These are phyloP conservation scores for Myiotriccus ornatus DNA, from an alignment of 2,797 vertebrate genomes.

Conservation along the genomic window DNA sequence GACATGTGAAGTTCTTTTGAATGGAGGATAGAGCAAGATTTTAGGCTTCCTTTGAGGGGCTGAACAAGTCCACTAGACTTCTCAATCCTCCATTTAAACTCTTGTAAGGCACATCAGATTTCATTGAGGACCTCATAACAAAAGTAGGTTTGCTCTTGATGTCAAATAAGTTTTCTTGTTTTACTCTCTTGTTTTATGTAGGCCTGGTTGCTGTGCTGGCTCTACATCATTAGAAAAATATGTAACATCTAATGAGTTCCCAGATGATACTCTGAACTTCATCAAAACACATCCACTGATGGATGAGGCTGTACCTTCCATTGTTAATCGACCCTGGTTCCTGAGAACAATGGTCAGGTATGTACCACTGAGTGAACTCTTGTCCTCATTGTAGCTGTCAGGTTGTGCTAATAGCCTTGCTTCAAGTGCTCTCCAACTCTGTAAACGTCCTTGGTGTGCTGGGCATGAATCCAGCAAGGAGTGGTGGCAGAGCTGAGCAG, in stretches of 20 bases:
- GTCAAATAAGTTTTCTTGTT: constrained; percentile 17
- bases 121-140: neutral
- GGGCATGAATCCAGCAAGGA: constrained; percentile 43
- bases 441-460: constrained; percentile 16
- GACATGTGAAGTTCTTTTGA: neutral
- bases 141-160: constrained; percentile 19
- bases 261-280: constrained; percentile 97
- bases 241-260: constrained; percentile 93
- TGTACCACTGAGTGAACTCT: constrained; percentile 27
- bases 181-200: constrained; percentile 62
- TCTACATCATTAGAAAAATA: constrained; percentile 87
- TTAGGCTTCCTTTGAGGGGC: neutral
- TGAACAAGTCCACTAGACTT: neutral
- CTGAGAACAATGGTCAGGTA: constrained; percentile 99
- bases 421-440: constrained; percentile 14
- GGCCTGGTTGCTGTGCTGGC: constrained; percentile 93
- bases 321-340: constrained; percentile 95
- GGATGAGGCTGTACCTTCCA: constrained; percentile 95
- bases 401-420: neutral
- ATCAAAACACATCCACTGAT: constrained; percentile 98
- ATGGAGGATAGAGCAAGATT: neutral
- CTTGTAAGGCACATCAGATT: neutral
- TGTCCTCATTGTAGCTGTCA: neutral
- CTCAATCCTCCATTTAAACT: neutral
- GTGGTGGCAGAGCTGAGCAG: constrained; percentile 3